Evolutionary conservation across 1,140 invertebrate species (phyloP).

Genomic region (Drosophila navojoa): DNA sequence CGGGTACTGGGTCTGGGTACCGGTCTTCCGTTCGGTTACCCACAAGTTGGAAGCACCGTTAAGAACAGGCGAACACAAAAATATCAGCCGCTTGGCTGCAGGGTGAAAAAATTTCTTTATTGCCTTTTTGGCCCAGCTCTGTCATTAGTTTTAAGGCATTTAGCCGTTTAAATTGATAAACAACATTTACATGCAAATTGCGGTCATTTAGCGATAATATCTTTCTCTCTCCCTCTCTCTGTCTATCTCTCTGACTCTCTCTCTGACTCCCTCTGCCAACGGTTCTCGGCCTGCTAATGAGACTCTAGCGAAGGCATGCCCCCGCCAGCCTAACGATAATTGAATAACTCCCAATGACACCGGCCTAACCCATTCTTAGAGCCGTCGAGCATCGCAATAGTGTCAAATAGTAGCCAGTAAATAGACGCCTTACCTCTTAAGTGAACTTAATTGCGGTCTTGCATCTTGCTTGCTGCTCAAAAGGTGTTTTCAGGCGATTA

Average conservation of each 20-base stretch:
- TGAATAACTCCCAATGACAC: conserved; percentile 57
- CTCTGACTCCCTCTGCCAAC: conserved; percentile 54
- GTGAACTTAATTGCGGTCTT: conserved; percentile 27
- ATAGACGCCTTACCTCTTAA: conserved; percentile 12
- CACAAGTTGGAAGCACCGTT: conserved; percentile 39
- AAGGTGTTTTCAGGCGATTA: neutral
- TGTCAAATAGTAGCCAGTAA: conserved; percentile 18
- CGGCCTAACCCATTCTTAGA: conserved; percentile 19
- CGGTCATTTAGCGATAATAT: conserved; percentile 79
- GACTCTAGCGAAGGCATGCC: conserved; percentile 1
- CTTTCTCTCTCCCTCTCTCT: conserved; percentile 48
- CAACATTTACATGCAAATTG: conserved; percentile 83
- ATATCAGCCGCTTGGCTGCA: conserved; percentile 43
- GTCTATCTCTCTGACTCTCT: conserved; percentile 43
- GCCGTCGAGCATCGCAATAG: neutral
- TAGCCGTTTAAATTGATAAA: conserved; percentile 82
- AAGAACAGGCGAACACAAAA: conserved; percentile 29
- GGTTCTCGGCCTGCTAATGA: conserved; percentile 72
- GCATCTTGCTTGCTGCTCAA: neutral
- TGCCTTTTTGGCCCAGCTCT: conserved; percentile 68
- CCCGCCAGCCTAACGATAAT: conserved; percentile 44
- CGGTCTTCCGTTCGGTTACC: conserved; percentile 18
- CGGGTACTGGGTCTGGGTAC: conserved; percentile 4
- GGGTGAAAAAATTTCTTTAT: conserved; percentile 77
- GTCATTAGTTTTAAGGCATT: conserved; percentile 80